Evolutionary conservation across 2,888 invertebrate species (phyloP), one percentile per base, ranked within the genome.

Genomic region (Venusia cambrica): DNA sequence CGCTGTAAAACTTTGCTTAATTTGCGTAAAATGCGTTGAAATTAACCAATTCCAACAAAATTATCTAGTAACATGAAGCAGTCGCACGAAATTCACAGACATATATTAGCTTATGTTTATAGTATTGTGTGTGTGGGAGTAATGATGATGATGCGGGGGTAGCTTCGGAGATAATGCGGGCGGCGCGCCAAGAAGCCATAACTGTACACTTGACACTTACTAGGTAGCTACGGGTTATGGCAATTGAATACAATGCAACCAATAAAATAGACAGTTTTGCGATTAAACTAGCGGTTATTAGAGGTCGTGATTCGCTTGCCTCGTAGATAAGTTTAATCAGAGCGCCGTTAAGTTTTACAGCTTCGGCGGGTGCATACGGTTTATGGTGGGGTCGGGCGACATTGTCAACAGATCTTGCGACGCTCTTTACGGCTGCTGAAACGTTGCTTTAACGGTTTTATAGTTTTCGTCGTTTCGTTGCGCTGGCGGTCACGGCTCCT

Each of bases 391-490:
- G 26, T 27, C 69, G 70, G 74, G 74, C 78, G 83, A 87, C 87
- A 85, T 85, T 87, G 87, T 87, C 87, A 84, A 87, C 84, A 85
- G 84, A 85, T 84, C 85, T 80, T 73, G 81, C 77, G 77, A 77
- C 77, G 75, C 78, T 83, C 85, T 85, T 87, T 85, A 87, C 83
- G 69, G 81, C 83, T 80, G 78, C 77, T 83, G 84, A 83, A 85
- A 85, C 79, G 84, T 79, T 84, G 78, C 83, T 85, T 85, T 85
- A 85, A 84, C 83, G 73, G 81, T 87, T 87, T 87, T 87, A 87
- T 87, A 85, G 85, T 85, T 84, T 83, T 78, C 72, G 83, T 74
- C 80, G 76, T 80, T 80, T 65, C 79, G 80, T 73, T 77, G 76
- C 76, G 71, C 76, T 73, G 76, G 75, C 83, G 85, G 85, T 79